Evolutionary conservation across 2,888 invertebrate genomes (phyloP), one percentile per base, ranked within the genome.

Genomic region (Andrena bicolor): DNA sequence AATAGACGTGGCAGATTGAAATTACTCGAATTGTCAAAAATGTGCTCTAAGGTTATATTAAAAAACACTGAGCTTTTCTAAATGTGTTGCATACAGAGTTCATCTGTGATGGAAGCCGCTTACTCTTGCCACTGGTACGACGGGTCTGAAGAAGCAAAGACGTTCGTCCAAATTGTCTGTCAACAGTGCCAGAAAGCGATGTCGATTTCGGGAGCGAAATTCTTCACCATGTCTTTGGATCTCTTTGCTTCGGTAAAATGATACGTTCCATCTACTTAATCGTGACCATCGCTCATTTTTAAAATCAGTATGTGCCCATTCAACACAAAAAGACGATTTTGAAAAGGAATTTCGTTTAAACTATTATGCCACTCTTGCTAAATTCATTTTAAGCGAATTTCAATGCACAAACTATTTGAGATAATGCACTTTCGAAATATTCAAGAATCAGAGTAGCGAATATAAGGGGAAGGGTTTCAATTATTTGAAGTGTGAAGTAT

Each of bases 81-180:
- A 4, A 4, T 53, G 7, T 53, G 1, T 61, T 26, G 3, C 23
- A 3, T 1, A 26, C 92, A 98, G 97, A 98, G 98, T 91, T 97
- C 98, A 80, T 98, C 98, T 2, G 98, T 98, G 5, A 98, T 98
- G 98, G 98, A 98, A 94, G 98, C 98, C 0, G 98, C 98, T 0
- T 98, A 98, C 94, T 97, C 97, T 65, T 98, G 98, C 90, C 97
- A 97, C 86, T 98, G 98, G 98, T 98, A 98, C 93, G 97, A 98
- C 88, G 98, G 98, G 6, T 97, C 97, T 0, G 98, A 98, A 91
- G 98, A 98, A 91, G 98, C 98, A 0, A 98, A 98, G 94, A 98
- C 98, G 35, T 98, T 98, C 92, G 97, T 98, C 1, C 98, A 98
- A 94, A 98, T 98, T 90, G 98, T 98, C 13, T 98, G 98, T 93